These are phyloP conservation scores for Rhadinocentrus ornatus DNA, from an alignment of 2,797 vertebrate genomes.

Conservation along the genomic window DNA sequence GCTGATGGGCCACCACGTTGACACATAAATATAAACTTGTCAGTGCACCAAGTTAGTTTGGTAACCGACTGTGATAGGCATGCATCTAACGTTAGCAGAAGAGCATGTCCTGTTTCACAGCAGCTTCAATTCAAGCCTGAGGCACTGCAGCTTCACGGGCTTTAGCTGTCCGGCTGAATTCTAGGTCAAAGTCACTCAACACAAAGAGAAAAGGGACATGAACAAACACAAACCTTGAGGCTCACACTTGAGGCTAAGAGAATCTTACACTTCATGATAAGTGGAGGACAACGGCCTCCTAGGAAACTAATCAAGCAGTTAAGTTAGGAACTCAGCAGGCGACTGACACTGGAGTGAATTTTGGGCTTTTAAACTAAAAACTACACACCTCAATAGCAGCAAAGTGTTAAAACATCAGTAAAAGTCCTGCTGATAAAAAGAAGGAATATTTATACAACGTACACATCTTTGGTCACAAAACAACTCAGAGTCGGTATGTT, in stretches of 20 bases:
- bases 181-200: constrained; percentile 43
- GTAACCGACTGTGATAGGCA: constrained; percentile 26
- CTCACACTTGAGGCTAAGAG: constrained; percentile 34
- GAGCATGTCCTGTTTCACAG: constrained; percentile 47
- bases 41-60: constrained; percentile 20
- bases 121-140: constrained; percentile 52
- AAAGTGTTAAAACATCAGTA: constrained; percentile 31
- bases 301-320: constrained; percentile 23
- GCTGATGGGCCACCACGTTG: constrained; percentile 21
- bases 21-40: constrained; percentile 3
- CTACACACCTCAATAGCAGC: constrained; percentile 14
- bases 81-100: constrained; percentile 47
- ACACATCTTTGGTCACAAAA: constrained; percentile 39
- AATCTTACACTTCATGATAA: constrained; percentile 19
- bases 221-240: constrained; percentile 43
- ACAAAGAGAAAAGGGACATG: constrained; percentile 23
- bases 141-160: constrained; percentile 45
- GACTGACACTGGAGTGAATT: constrained; percentile 8
- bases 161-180: constrained; percentile 35
- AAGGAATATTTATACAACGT: constrained; percentile 19
- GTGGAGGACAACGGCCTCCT: constrained; percentile 29
- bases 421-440: constrained; percentile 33
- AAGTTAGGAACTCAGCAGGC: constrained; percentile 26
- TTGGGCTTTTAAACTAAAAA: constrained; percentile 29
- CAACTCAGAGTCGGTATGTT: constrained; percentile 25